Base-by-base conservation (phyloP, 2,888 invertebrate genomes). In the Chymomyza amoena region DNA sequence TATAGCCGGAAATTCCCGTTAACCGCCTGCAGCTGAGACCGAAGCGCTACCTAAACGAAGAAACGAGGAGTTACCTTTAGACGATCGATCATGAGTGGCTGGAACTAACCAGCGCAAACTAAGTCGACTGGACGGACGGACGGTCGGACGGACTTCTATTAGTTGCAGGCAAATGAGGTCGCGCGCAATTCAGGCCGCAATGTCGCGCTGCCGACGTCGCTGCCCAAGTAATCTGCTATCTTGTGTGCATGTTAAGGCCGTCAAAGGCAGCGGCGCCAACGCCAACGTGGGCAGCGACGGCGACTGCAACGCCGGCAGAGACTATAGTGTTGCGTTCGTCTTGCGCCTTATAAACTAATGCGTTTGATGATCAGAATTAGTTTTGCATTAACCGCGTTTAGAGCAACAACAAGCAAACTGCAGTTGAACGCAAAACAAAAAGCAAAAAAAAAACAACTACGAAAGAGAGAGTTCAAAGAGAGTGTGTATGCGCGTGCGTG, bases 361-460 rank as follows among this genome's bases (percentile, higher is more conserved):
- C 79, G 76, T 82, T 75, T 80, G 83, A 81, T 81, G 80, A 77
- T 83, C 88, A 83, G 88, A 89, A 89, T 77, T 84, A 81, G 81
- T 88, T 89, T 88, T 77, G 85, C 88, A 83, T 88, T 89, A 84
- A 78, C 72, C 76, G 88, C 77, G 81, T 87, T 80, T 85, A 85
- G 80, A 84, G 83, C 72, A 82, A 80, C 83, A 84, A 67, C 69
- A 50, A 32, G 32, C 32, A 59, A 7, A 9, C 57, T 51, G 61
- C 20, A 39, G 18, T 13, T 45, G 18, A 54, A 9, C 54, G 18
- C 45, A 16, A 28, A 25, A 36, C 25, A 54, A 54, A 18, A 52
- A 25, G 56, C 73, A 45, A n/a, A n/a, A n/a, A n/a, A n/a, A n/a
- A n/a, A n/a, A n/a, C n/a, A n/a, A n/a, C n/a, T n/a, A 6, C 61